These are phyloP conservation scores for Acrobasis suavella DNA, from an alignment of 2,888 invertebrate genomes.

Conservation along the genomic window DNA sequence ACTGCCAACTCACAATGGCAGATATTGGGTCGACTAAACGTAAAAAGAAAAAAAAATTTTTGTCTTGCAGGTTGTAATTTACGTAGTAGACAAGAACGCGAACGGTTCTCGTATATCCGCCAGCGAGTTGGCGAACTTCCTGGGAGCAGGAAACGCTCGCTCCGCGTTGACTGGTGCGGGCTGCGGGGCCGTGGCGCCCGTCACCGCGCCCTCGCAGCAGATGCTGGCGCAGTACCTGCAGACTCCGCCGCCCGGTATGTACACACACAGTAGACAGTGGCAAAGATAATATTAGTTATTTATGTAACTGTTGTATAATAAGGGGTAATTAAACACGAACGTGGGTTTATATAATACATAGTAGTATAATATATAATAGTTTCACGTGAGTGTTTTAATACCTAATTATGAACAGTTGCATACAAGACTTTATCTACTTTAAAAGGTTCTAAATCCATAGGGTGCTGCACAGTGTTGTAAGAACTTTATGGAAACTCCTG, in stretches of 20 bases:
- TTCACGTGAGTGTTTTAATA: no score
- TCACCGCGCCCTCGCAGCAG: constrained; percentile 89
- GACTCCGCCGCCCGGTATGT: constrained; percentile 89
- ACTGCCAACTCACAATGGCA: no score
- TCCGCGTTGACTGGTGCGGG: constrained; percentile 88
- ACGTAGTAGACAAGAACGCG: constrained; percentile 74
- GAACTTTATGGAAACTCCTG: no score
- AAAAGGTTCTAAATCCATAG: no score
- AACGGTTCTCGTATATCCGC: constrained; percentile 87
- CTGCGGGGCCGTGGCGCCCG: constrained; percentile 86
- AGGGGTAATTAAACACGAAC: no score
- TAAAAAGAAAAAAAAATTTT: not conserved
- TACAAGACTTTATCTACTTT: no score
- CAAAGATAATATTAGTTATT: no score
- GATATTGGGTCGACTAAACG: not conserved
- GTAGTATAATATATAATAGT: no score
- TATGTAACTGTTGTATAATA: no score
- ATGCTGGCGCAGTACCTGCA: constrained; percentile 94
- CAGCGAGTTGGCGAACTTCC: constrained; percentile 86
- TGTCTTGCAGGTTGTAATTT: constrained; percentile 60
- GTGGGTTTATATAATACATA: no score
- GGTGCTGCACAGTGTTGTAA: no score
- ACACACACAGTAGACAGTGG: not conserved
- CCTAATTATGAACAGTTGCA: no score
- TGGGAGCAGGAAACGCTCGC: constrained; percentile 87